phyloP scores from a whole-genome alignment of 2,797 vertebrate species.

The Dryobates pubescens region DNA sequence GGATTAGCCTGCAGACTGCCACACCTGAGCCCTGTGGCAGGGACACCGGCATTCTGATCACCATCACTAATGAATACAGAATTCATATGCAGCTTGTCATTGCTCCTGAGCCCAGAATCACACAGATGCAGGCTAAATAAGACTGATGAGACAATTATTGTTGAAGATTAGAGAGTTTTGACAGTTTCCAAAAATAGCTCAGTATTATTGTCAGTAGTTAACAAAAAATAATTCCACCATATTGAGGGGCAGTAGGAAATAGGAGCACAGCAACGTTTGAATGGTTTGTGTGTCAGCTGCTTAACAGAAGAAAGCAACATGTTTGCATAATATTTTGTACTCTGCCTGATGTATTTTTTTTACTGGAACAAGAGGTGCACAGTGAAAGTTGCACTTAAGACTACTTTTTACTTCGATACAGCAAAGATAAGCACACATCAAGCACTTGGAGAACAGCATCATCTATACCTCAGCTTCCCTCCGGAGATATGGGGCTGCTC shows the following conservation, averaged over 20 bases:
- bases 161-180: slow-evolving; percentile 72
- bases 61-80: slow-evolving; percentile 79
- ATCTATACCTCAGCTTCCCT: not conserved
- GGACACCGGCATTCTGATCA: slow-evolving; percentile 75
- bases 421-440: rapidly evolving
- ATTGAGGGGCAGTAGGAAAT: slow-evolving; percentile 12
- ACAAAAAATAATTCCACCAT: not conserved
- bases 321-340: not conserved
- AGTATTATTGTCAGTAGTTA: slow-evolving; percentile 33
- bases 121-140: slow-evolving; percentile 72
- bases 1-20: slow-evolving; percentile 74
- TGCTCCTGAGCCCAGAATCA: slow-evolving; percentile 55
- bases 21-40: slow-evolving; percentile 80
- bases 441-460: rapidly evolving
- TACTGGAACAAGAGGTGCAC: not conserved
- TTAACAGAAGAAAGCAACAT: not conserved
- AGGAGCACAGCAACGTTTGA: not conserved
- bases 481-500: not conserved
- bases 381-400: not conserved
- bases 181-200: slow-evolving; percentile 62
- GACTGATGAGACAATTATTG: slow-evolving; percentile 61
- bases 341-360: not conserved
- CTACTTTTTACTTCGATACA: not conserved
- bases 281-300: not conserved
- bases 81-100: slow-evolving; percentile 81